These are phyloP conservation scores for Phocides pigmalion DNA, from an alignment of 1,140 invertebrate genomes.

Conservation along the genomic window DNA sequence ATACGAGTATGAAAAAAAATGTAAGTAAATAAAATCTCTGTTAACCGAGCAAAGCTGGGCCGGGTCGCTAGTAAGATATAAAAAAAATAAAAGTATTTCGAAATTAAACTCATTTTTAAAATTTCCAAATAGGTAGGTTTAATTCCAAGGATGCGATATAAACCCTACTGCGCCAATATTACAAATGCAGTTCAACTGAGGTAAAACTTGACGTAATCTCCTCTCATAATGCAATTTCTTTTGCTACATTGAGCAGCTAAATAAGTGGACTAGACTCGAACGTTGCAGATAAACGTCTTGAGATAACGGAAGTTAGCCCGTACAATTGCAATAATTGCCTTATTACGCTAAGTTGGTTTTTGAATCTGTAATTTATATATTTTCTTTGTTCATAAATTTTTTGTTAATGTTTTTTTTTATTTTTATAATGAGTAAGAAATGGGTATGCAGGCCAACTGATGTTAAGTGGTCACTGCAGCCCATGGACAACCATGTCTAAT, in stretches of 20 bases:
- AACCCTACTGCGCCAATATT: neutral
- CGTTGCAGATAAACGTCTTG: neutral
- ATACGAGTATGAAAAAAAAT: too few relatives aligned
- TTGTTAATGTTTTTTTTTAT: neutral
- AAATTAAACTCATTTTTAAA: too few relatives aligned
- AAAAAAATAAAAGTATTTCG: too few relatives aligned
- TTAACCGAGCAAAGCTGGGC: too few relatives aligned
- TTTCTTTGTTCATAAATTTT: neutral
- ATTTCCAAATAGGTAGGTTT: too few relatives aligned
- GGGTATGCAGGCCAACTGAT: too few relatives aligned
- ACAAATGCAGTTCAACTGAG: neutral
- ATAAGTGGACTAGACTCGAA: neutral
- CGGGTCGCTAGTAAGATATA: too few relatives aligned
- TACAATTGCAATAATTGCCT: neutral
- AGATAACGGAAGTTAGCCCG: neutral
- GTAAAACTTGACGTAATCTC: neutral
- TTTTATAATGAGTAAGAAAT: too few relatives aligned
- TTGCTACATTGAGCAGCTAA: slow-evolving; percentile 2
- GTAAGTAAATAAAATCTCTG: too few relatives aligned
- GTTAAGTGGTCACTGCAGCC: too few relatives aligned
- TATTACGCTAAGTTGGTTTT: slow-evolving; percentile 1
- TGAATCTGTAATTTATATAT: neutral
- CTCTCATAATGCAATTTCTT: neutral
- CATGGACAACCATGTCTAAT: too few relatives aligned
- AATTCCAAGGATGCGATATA: too few relatives aligned